A percentile compares a stretch with the other conserved stretches of the same genome.
Evolutionary conservation across 2,113 vertebrate species (phyloP).

Genomic region (Promerops cafer): DNA sequence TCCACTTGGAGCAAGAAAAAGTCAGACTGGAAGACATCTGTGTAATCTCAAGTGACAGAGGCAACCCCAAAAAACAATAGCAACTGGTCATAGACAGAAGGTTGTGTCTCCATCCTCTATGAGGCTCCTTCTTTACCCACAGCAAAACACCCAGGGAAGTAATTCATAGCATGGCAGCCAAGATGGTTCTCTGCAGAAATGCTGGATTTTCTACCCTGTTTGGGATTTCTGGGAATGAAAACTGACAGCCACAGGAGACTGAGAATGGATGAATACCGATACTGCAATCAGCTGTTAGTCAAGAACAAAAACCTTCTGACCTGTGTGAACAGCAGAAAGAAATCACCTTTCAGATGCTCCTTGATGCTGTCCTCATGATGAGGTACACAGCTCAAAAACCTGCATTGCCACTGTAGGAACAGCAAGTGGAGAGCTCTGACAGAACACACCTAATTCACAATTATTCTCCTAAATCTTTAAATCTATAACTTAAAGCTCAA

Average conservation of each 20-base stretch:
- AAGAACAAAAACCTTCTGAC: not conserved
- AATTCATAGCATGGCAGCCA: not conserved
- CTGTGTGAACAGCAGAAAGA: not conserved
- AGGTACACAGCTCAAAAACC: not conserved
- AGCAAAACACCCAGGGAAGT: not conserved
- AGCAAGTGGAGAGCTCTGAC: not conserved
- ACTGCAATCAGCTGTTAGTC: not conserved
- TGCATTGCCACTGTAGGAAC: not conserved
- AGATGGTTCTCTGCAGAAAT: not conserved
- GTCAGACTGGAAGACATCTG: not conserved
- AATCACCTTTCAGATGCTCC: not conserved
- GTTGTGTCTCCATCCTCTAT: not conserved
- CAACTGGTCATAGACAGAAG: not conserved
- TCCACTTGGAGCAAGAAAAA: not conserved
- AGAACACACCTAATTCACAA: not conserved
- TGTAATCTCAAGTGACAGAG: not conserved
- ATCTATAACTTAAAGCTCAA: not conserved
- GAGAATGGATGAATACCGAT: not conserved
- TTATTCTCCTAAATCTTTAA: not conserved
- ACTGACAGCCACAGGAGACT: not conserved
- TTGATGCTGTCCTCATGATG: fast-evolving
- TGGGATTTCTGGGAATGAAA: not conserved
- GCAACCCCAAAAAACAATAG: not conserved
- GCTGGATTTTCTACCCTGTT: not conserved
- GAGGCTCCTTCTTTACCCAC: not conserved